Evolutionary conservation across 2,113 vertebrate species (phyloP), one percentile per base, ranked within the genome.

Genomic region (Mesocricetus auratus): DNA sequence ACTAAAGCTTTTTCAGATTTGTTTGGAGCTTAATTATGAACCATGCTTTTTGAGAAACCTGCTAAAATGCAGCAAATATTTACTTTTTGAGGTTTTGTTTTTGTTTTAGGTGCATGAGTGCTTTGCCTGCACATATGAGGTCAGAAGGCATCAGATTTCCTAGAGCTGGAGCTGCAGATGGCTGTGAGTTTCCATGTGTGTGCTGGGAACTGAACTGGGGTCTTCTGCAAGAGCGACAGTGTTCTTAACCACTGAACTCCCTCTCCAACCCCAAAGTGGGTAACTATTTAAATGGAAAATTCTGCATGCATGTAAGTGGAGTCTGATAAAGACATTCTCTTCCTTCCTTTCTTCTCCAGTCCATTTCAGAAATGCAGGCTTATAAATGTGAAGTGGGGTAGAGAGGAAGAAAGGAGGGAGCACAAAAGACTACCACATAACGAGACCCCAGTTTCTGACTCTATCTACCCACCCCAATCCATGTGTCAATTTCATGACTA

Each of bases 1-100:
- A 83, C 33, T 66, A 53, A 94, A n/a, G 24, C 53, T 96, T 90
- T 89, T 79, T 77, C 31, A 77, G n/a, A 92, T 47, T 74, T 93
- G 66, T 66, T 85, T 95, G 50, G 94, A 53, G 82, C 75, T 93
- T 73, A 42, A 86, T 79, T 94, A 83, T 83, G 42, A 96, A 77
- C 31, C 47, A 86, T 13, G 12, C 29, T 96, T 96, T 71, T 93
- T 60, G 60, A 95, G 85, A 85, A 94, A 95, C 36, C 24, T 68
- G 71, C 68, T 92, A 91, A 94, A 95, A 89, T 82, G 31, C 50
- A 87, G 71, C 47, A 81, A 86, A 86, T 79, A 77, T 33, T 83
- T 83, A 83, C n/a, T 62, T 29, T 39, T 39, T 11, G 79, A 17
- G 58, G n/a, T 39, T 60, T 79, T 47, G 0, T 53, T 53, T 56